Evolutionary conservation across 2,888 invertebrate genomes (phyloP).

Genomic region (Andrena minutula): DNA sequence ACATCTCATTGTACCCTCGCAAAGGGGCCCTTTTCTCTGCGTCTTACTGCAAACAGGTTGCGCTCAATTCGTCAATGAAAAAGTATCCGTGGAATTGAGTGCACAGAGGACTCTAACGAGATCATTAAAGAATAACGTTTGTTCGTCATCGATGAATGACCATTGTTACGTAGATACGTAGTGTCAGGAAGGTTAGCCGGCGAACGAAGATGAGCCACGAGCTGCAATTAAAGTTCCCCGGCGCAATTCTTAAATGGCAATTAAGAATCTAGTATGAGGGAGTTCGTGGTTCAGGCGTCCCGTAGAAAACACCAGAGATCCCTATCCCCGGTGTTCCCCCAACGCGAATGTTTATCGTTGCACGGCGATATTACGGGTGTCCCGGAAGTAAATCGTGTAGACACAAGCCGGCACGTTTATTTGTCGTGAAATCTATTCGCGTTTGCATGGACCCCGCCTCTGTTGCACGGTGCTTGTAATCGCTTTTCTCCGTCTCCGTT

Average conservation of each 20-base stretch:
- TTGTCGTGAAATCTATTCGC: constrained; percentile 44
- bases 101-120: too few relatives aligned
- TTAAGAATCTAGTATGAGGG: constrained; percentile 21
- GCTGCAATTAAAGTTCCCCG: constrained; percentile 4
- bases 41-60: too few relatives aligned
- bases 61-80: too few relatives aligned
- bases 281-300: background rate
- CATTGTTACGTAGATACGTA: background rate
- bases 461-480: constrained; percentile 2
- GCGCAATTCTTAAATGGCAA: constrained; percentile 1
- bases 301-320: constrained; percentile 25
- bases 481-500: constrained; percentile 9
- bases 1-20: background rate
- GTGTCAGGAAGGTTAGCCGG: background rate
- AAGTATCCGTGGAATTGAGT: too few relatives aligned
- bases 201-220: background rate
- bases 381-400: constrained; percentile 35
- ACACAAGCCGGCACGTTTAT: constrained; percentile 21
- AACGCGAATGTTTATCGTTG: constrained; percentile 34
- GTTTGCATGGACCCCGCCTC: constrained; percentile 4
- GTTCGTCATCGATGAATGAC: background rate
- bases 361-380: constrained; percentile 24
- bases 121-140: background rate
- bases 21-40: background rate
- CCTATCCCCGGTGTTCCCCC: constrained; percentile 18